phyloP scores from a whole-genome alignment of 2,888 invertebrate genomes.

The Cheiracanthium punctorium region DNA sequence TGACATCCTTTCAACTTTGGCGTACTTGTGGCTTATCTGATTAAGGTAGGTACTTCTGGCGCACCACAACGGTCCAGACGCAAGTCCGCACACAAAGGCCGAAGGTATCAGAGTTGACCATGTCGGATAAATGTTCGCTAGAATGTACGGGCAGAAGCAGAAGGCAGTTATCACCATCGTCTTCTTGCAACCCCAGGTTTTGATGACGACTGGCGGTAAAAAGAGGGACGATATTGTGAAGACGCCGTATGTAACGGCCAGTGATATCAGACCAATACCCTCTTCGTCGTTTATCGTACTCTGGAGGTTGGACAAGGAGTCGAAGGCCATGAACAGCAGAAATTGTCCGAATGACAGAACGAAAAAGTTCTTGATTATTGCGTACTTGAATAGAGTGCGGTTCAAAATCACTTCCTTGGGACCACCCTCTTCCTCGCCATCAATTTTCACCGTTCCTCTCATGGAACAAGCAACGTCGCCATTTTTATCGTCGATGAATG shows the following conservation, averaged over 20 bases:
- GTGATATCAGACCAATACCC: conserved; percentile 90
- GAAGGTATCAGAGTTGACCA: conserved; percentile 92
- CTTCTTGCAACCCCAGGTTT: conserved; percentile 96
- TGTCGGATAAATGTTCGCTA: conserved; percentile 92
- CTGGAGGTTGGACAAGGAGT: conserved; percentile 93
- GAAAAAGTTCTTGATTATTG: conserved; percentile 92
- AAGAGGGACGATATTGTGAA: conserved; percentile 96
- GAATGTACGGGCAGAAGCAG: conserved; percentile 95
- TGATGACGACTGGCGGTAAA: conserved; percentile 93
- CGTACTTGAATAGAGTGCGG: conserved; percentile 28
- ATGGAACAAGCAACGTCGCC: background rate
- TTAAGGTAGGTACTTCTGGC: conserved; percentile 98
- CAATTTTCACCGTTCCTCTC: background rate
- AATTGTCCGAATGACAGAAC: conserved; percentile 94
- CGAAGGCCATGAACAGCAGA: conserved; percentile 97
- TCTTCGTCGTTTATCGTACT: conserved; percentile 92
- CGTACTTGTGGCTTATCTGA: conserved; percentile 92
- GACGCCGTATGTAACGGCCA: conserved; percentile 93
- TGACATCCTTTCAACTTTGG: conserved; percentile 81
- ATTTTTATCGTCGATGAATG: conserved; percentile 9
- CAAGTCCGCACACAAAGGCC: conserved; percentile 92
- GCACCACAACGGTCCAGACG: conserved; percentile 98
- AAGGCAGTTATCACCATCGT: conserved; percentile 93
- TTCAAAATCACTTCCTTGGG: background rate
- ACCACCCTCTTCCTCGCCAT: background rate